A percentile compares a stretch with the other conserved stretches of the same genome.
Evolutionary conservation across 53 echinoderm and acorn worm species (phyloP).

Genomic region (Echinometra lucunter): DNA sequence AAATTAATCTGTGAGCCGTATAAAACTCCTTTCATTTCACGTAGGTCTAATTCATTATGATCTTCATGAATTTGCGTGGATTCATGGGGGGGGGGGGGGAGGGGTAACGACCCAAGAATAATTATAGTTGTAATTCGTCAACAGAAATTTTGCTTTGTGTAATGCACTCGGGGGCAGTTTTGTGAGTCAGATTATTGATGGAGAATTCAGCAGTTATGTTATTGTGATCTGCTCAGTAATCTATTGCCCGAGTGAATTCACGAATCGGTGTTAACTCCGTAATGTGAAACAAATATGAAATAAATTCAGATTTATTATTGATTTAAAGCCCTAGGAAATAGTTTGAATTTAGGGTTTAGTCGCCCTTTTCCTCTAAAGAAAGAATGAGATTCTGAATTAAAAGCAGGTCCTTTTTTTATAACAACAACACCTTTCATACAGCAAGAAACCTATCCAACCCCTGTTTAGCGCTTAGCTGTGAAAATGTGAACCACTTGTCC

Average conservation of each 20-base stretch:
- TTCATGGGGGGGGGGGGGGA: too few relatives aligned
- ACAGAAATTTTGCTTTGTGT: background rate
- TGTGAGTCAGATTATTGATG: background rate
- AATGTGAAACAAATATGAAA: too few relatives aligned
- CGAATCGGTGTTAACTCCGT: too few relatives aligned
- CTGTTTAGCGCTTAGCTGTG: conserved; percentile 14
- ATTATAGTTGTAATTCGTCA: background rate
- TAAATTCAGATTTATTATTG: too few relatives aligned
- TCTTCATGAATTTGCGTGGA: background rate
- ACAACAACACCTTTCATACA: background rate
- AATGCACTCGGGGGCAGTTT: too few relatives aligned
- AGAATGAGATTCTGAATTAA: background rate
- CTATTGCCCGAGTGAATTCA: background rate
- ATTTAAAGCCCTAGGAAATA: too few relatives aligned
- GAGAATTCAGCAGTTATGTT: background rate
- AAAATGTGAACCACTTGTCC: conserved; percentile 51
- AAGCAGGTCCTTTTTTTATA: background rate
- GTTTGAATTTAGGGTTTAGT: background rate
- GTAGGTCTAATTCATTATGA: background rate
- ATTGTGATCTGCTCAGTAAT: background rate
- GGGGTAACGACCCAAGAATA: too few relatives aligned
- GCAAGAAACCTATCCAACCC: background rate
- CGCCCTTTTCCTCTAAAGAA: background rate
- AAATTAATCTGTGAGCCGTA: background rate
- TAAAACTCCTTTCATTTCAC: background rate